Evolutionary conservation across 2,113 vertebrate species (phyloP).

Genomic region (Verasper variegatus): DNA sequence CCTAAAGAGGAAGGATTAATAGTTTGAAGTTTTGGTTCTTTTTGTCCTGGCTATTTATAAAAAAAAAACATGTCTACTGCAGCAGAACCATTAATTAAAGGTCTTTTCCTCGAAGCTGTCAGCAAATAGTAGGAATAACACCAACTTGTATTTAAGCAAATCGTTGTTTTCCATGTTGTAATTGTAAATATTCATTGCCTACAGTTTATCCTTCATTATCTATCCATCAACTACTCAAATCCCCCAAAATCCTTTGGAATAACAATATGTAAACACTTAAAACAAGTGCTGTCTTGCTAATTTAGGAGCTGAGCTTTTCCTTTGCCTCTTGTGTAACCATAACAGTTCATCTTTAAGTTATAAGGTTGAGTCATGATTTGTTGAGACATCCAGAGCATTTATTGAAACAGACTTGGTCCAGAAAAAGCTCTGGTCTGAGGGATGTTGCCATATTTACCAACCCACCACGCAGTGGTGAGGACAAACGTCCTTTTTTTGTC

Average conservation of each 20-base stretch:
- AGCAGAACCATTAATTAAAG: background rate
- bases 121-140: constrained; percentile 4
- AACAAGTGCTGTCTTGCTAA: background rate
- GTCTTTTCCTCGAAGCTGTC: background rate
- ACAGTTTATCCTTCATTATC: constrained; percentile 11
- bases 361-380: constrained; percentile 49
- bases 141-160: constrained; percentile 1
- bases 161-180: background rate
- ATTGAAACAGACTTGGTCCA: constrained; percentile 37
- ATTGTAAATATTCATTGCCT: constrained; percentile 34
- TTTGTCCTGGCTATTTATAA: background rate
- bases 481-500: constrained; percentile 40
- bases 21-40: background rate
- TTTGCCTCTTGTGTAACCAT: constrained; percentile 19
- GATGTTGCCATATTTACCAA: constrained; percentile 54
- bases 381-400: constrained; percentile 47
- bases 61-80: background rate
- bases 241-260: background rate
- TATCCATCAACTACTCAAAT: background rate
- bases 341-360: constrained; percentile 20
- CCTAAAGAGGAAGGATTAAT: background rate
- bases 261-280: constrained; percentile 12
- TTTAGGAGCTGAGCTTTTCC: constrained; percentile 3
- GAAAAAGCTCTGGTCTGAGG: constrained; percentile 42
- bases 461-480: constrained; percentile 22